phyloP scores from a whole-genome alignment of 2,113 vertebrate species.

The Corythoichthys haematopterus region DNA sequence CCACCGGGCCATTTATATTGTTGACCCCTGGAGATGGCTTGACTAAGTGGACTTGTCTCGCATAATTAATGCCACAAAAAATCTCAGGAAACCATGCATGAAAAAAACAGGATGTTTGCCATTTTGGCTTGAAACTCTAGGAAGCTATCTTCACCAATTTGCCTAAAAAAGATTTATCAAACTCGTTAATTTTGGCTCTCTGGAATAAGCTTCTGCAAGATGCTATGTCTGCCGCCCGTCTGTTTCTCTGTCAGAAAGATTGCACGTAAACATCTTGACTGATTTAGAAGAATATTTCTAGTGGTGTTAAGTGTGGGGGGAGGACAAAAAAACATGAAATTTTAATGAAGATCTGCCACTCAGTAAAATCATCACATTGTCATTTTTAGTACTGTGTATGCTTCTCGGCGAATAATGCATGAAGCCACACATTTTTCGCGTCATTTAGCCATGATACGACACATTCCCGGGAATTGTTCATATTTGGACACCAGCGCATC shows the following conservation, averaged over 20 bases:
- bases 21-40: too few species aligned
- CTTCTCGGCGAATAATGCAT: conserved; percentile 31
- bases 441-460: background rate
- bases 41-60: too few species aligned
- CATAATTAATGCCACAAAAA: too few species aligned
- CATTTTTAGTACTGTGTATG: background rate
- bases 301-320: background rate
- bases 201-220: background rate
- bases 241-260: background rate
- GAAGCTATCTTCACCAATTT: background rate
- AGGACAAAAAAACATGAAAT: background rate
- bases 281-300: background rate
- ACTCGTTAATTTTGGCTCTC: background rate
- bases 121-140: too few species aligned
- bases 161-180: too few species aligned
- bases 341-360: background rate
- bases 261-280: background rate
- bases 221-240: background rate
- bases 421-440: conserved; percentile 45
- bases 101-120: too few species aligned
- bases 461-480: background rate
- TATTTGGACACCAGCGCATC: background rate
- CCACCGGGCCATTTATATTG: too few species aligned
- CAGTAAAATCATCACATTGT: background rate
- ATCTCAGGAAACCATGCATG: too few species aligned